phyloP scores from a whole-genome alignment of 1,140 invertebrate genomes.

The Drosophila bifasciata region DNA sequence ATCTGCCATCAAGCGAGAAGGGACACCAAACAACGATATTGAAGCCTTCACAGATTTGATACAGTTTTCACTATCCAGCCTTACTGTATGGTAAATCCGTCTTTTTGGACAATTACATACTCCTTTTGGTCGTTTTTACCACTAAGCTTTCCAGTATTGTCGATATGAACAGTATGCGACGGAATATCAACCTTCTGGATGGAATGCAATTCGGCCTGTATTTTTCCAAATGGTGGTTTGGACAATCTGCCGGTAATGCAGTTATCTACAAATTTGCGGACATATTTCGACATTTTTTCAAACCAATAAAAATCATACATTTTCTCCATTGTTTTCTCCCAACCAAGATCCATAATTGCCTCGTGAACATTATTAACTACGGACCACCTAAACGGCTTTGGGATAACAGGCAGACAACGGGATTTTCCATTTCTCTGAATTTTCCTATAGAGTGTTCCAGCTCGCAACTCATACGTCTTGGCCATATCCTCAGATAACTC shows the following conservation, averaged over 20 bases:
- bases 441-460: not conserved
- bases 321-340: slow-evolving; percentile 14
- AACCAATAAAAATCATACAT: not conserved
- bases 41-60: not conserved
- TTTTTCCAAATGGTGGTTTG: slow-evolving; percentile 7
- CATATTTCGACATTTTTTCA: slow-evolving; percentile 3
- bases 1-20: not conserved
- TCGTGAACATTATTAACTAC: slow-evolving; percentile 22
- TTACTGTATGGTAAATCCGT: slow-evolving; percentile 4
- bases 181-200: slow-evolving; percentile 9
- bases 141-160: slow-evolving; percentile 17
- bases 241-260: slow-evolving; percentile 11
- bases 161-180: slow-evolving; percentile 14
- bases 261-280: not conserved
- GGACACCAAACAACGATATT: not conserved
- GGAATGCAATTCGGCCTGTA: not conserved
- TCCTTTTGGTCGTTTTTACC: slow-evolving; percentile 11
- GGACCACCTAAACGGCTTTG: slow-evolving; percentile 7
- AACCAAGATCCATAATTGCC: slow-evolving; percentile 16
- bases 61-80: not conserved
- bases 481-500: too few species aligned
- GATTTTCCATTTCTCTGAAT: slow-evolving; percentile 9
- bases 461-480: too few species aligned
- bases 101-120: slow-evolving; percentile 5
- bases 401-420: slow-evolving; percentile 7